Conservation (phyloP, 2,797 vertebrate genomes). For the Channa striata region DNA sequence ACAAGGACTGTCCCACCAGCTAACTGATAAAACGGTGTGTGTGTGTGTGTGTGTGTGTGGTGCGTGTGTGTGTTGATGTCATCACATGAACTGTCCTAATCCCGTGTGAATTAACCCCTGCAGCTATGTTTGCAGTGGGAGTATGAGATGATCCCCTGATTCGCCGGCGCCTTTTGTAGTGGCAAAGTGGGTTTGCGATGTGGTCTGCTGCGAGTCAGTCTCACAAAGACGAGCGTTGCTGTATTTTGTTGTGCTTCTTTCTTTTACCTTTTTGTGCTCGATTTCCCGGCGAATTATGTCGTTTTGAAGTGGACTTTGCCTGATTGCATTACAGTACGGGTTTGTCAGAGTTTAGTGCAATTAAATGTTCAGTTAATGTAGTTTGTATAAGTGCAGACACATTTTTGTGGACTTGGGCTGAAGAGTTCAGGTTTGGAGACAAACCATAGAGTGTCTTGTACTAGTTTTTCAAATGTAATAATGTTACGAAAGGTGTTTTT, state of each 20-base stretch:
- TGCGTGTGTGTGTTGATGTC: conserved; percentile 25
- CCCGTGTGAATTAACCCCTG: conserved; percentile 42
- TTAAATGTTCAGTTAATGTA: not conserved
- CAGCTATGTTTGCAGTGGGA: conserved; percentile 55
- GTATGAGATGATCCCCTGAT: conserved; percentile 50
- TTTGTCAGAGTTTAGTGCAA: not conserved
- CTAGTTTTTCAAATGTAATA: too few species aligned
- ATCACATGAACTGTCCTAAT: conserved; percentile 51
- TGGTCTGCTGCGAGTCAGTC: conserved; percentile 18
- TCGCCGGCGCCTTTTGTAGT: conserved; percentile 45
- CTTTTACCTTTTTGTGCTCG: not conserved
- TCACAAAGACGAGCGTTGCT: conserved; percentile 12
- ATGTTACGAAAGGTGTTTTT: too few species aligned
- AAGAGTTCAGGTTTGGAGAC: too few species aligned
- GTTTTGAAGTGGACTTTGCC: not conserved
- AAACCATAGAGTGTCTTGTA: too few species aligned
- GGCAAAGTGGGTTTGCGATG: conserved; percentile 29
- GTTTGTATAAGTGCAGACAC: conserved; percentile 30
- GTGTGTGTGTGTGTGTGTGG: conserved; percentile 10
- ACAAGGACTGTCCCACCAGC: not conserved
- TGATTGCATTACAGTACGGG: not conserved
- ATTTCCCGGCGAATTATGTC: conserved; percentile 11
- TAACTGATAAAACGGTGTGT: not conserved
- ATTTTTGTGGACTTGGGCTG: conserved; percentile 14
- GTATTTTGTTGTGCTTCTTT: not conserved